phyloP scores from a whole-genome alignment of 2,113 vertebrate species.

The Sialia sialis region DNA sequence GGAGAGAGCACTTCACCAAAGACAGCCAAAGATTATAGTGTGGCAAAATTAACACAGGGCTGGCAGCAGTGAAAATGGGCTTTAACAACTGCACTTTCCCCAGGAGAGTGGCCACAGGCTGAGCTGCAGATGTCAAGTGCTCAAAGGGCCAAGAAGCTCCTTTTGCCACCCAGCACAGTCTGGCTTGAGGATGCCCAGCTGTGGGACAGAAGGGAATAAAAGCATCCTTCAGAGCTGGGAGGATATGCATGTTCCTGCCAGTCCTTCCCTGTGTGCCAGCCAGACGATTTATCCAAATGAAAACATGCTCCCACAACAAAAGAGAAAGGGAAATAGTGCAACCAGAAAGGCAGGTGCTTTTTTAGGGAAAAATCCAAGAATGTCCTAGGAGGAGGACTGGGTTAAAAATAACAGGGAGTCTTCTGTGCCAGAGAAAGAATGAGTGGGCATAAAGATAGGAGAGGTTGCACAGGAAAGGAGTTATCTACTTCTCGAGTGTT shows the following conservation, averaged over 20 bases:
- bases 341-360: not conserved
- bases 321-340: not conserved
- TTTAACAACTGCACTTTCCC: fast-evolving
- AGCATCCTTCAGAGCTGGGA: not conserved
- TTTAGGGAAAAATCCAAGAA: not conserved
- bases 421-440: not conserved
- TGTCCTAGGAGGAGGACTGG: not conserved
- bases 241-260: not conserved
- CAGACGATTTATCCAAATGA: not conserved
- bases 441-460: not conserved
- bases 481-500: not conserved
- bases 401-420: not conserved
- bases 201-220: not conserved
- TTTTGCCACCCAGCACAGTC: not conserved
- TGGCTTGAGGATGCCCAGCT: not conserved
- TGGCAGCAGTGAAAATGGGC: not conserved
- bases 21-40: not conserved
- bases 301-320: not conserved
- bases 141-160: not conserved
- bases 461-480: not conserved
- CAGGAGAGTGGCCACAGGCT: not conserved
- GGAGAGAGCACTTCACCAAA: not conserved
- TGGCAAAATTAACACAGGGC: not conserved
- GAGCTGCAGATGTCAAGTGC: not conserved
- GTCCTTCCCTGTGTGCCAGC: not conserved